Conservation (phyloP, 2,888 invertebrate genomes). For the Scaptomyza polygonia region DNA sequence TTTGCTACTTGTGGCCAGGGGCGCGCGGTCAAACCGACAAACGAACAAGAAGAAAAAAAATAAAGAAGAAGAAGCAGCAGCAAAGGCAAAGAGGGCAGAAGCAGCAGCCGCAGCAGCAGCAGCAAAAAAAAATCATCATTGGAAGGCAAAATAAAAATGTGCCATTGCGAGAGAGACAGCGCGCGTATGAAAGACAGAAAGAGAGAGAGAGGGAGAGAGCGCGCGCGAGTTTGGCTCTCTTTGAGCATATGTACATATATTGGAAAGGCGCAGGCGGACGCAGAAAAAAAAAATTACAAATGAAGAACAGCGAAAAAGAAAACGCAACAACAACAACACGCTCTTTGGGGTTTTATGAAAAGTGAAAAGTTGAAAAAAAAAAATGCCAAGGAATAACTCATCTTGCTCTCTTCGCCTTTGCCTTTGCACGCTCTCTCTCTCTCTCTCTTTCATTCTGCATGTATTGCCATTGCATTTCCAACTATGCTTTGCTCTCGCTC, state of each 20-base stretch:
- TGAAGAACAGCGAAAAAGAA: conserved; percentile 31
- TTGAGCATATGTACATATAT: conserved; percentile 46
- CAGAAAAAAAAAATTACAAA: conserved; percentile 30
- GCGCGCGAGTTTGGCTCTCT: conserved; percentile 41
- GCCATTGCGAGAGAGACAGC: conserved; percentile 31
- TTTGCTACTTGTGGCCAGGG: conserved; percentile 70
- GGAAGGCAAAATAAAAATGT: conserved; percentile 67
- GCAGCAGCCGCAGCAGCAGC: conserved; percentile 36
- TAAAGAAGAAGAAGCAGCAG: conserved; percentile 22
- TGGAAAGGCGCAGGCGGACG: conserved; percentile 64
- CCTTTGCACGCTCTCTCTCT: not conserved
- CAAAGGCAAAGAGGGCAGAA: conserved; percentile 45
- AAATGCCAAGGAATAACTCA: conserved; percentile 52
- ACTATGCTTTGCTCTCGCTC: conserved; percentile 3
- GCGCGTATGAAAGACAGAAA: not conserved
- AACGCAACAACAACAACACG: conserved; percentile 6
- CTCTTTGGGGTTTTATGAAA: conserved; percentile 37
- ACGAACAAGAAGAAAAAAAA: conserved; percentile 37
- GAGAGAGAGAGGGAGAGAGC: conserved; percentile 16
- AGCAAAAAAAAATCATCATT: conserved; percentile 36
- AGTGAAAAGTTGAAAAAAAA: conserved; percentile 29
- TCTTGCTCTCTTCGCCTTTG: conserved; percentile 11
- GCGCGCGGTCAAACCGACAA: conserved; percentile 65
- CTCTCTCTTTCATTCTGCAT: not conserved
- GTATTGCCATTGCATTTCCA: conserved; percentile 12